Percentiles rank a stretch among this genome's conserved stretches.
Conservation (phyloP, 2,797 vertebrate genomes). For the Mycteria americana region DNA sequence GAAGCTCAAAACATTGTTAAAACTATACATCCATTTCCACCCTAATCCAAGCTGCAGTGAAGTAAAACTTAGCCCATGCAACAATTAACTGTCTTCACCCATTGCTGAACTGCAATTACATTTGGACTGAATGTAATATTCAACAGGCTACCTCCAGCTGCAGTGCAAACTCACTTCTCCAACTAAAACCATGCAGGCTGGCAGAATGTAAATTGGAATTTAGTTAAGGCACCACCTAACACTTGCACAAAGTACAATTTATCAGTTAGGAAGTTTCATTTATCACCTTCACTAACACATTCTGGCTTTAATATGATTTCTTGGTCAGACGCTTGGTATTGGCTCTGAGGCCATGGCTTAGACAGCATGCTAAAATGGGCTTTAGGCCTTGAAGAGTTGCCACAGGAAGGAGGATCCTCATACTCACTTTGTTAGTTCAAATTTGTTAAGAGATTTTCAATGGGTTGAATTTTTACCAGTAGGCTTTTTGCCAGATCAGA, state of each 20-base stretch:
- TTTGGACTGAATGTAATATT: neutral
- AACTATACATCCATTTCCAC: neutral
- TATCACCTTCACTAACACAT: neutral
- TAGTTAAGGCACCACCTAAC: neutral
- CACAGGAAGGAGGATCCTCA: neutral
- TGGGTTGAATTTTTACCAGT: neutral
- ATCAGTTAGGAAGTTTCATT: neutral
- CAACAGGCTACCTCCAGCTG: neutral
- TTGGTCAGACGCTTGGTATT: neutral
- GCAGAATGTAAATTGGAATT: neutral
- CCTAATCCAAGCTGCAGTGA: neutral
- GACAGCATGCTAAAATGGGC: neutral
- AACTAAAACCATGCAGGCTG: neutral
- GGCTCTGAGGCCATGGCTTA: neutral
- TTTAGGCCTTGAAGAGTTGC: neutral
- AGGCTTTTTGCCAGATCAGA: neutral
- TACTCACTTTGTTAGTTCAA: neutral
- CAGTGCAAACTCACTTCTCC: neutral
- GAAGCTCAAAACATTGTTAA: neutral
- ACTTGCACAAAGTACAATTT: neutral
- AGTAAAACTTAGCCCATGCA: neutral
- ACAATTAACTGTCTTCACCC: neutral
- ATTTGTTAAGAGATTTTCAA: neutral
- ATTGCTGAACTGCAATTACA: neutral
- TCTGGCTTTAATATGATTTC: neutral